phyloP scores from a whole-genome alignment of 2,113 vertebrate genomes.

The Galbula dea region DNA sequence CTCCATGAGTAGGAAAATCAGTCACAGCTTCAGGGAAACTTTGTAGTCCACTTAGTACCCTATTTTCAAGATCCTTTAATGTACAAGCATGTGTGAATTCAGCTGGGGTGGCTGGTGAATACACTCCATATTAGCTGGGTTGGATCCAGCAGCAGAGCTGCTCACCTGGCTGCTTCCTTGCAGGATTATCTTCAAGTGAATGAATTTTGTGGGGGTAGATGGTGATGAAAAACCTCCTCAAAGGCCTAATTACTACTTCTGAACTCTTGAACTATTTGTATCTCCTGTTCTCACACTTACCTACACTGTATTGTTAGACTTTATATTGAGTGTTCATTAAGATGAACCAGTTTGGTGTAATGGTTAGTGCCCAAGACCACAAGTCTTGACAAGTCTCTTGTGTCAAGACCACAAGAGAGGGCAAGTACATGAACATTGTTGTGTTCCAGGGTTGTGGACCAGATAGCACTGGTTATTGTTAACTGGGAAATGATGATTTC shows the following conservation, averaged over 20 bases:
- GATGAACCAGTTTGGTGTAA: too few species aligned
- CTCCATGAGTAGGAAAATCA: constrained; percentile 16
- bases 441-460: not conserved
- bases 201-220: not conserved
- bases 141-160: not conserved
- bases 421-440: not conserved
- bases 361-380: too few species aligned
- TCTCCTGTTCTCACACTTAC: too few species aligned
- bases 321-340: too few species aligned
- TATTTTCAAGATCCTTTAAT: constrained; percentile 1
- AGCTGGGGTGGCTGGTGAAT: not conserved
- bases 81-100: not conserved
- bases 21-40: not conserved
- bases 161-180: not conserved
- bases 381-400: too few species aligned
- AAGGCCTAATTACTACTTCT: too few species aligned
- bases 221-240: not conserved
- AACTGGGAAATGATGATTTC: not conserved
- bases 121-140: not conserved
- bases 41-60: constrained; percentile 17
- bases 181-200: not conserved
- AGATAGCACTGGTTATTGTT: not conserved
- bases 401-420: not conserved
- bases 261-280: too few species aligned
- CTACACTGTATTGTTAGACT: too few species aligned